Base-by-base conservation (phyloP, 2,888 invertebrate species). In the Lottia gigantea region DNA sequence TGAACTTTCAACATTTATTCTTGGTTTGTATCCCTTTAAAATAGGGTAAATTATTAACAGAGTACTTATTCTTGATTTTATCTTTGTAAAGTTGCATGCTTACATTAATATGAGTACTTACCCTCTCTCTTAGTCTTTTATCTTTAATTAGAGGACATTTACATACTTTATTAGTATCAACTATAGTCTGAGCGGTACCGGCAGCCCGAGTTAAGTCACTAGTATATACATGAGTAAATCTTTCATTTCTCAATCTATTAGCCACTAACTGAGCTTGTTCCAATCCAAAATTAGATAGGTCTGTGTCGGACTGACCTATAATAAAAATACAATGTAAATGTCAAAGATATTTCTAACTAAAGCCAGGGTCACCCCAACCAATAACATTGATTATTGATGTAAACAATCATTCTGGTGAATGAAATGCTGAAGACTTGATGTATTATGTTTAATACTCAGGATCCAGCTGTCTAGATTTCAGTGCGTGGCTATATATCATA, bases 141-240 rank as follows among this genome's bases (percentile, higher is more conserved):
- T 85, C 84, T 16, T 79, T 71, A 16, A 71, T 74, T 14, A 84
- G 73, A 2, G 73, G 66, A 68, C 77, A 77, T 23, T 72, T 45
- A 45, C 78, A 76, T 23, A 76, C 77, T 71, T 74, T 78, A 75
- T 83, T 83, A 15, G 73, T 76, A 64, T 79, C 76, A 45, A 80
- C 70, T 47, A 85, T 83, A 15, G 75, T 74, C 71, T 79, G 76
- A 19, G 85, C 85, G 67, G 85, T 85, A 72, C 83, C 75, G 55
- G 76, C 68, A 16, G 86, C 86, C 16, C 86, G 73, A 6, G 74
- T 74, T 40, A 87, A 76, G 75, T 87, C 86, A 74, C 87, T 87
- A 46, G 82, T 74, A 70, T 82, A 86, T 46, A 84, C 78, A 70
- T 86, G 85, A 23, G 85, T 83, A 72, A 84, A 87, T 23, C 72